These are phyloP conservation scores for Danio albolineatus DNA, from an alignment of 2,797 vertebrate genomes.

Conservation along the genomic window DNA sequence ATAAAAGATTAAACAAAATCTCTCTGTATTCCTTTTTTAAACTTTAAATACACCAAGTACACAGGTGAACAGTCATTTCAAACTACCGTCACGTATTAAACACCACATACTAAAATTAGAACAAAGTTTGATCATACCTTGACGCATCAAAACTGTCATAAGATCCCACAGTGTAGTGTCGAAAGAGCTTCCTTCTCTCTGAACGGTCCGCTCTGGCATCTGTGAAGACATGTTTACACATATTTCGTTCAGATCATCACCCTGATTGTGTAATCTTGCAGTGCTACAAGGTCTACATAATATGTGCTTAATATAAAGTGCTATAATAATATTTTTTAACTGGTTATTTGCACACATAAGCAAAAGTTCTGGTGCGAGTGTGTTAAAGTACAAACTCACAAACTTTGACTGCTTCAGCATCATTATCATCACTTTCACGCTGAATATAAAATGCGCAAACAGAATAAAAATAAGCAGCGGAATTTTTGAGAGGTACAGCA, in stretches of 20 bases:
- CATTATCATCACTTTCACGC: constrained; percentile 26
- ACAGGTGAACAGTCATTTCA: too few relatives aligned
- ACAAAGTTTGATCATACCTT: constrained; percentile 76
- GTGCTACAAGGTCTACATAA: not conserved
- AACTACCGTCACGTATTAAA: too few relatives aligned
- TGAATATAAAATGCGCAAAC: constrained; percentile 15
- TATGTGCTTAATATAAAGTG: not conserved
- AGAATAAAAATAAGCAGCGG: constrained; percentile 16
- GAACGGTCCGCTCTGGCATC: constrained; percentile 85
- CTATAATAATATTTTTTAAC: not conserved
- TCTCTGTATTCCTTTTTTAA: too few relatives aligned
- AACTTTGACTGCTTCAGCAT: constrained; percentile 22
- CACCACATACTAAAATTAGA: not conserved
- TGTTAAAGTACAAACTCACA: constrained; percentile 7
- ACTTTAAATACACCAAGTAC: too few relatives aligned
- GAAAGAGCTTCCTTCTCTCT: constrained; percentile 84
- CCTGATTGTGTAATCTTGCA: not conserved
- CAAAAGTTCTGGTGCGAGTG: constrained; percentile 7
- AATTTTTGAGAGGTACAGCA: constrained; percentile 3
- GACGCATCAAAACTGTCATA: constrained; percentile 89
- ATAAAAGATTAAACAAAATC: too few relatives aligned
- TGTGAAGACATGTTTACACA: constrained; percentile 65
- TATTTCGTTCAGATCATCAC: not conserved
- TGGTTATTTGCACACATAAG: not conserved
- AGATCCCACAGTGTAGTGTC: constrained; percentile 89